phyloP scores from a whole-genome alignment of 1,140 invertebrate genomes.

The Euura saliciscinereae region DNA sequence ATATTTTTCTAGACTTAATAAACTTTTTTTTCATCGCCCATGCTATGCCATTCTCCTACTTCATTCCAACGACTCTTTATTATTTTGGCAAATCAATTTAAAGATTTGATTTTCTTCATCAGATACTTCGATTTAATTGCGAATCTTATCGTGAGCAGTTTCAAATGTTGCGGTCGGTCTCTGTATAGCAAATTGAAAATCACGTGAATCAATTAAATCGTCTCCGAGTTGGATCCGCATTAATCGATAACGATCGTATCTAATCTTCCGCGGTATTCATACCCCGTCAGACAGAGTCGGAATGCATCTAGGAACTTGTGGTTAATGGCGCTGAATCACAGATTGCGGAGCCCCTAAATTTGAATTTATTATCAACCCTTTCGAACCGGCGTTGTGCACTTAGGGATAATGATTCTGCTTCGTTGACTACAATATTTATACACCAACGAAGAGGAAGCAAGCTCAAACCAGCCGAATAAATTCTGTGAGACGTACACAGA shows the following conservation, averaged over 20 bases:
- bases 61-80: neutral
- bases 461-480: too few species aligned
- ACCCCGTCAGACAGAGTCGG: neutral
- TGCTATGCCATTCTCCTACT: neutral
- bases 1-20: conserved; percentile 36
- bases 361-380: conserved; percentile 57
- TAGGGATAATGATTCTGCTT: neutral
- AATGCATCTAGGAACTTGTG: conserved; percentile 45
- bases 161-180: too few species aligned
- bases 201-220: neutral
- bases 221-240: too few species aligned
- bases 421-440: neutral
- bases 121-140: neutral
- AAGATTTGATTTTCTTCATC: neutral
- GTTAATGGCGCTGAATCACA: conserved; percentile 61
- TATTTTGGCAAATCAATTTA: neutral
- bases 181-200: conserved; percentile 13
- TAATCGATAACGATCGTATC: neutral
- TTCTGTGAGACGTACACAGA: too few species aligned
- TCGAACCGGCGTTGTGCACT: conserved; percentile 29
- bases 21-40: neutral
- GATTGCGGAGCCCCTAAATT: conserved; percentile 56
- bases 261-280: neutral
- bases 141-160: neutral
- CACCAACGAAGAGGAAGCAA: neutral